Evolutionary conservation across 37 sponge, comb jelly and placozoan species (phyloP).

Genomic region (Chondrilla cf. caribensis): DNA sequence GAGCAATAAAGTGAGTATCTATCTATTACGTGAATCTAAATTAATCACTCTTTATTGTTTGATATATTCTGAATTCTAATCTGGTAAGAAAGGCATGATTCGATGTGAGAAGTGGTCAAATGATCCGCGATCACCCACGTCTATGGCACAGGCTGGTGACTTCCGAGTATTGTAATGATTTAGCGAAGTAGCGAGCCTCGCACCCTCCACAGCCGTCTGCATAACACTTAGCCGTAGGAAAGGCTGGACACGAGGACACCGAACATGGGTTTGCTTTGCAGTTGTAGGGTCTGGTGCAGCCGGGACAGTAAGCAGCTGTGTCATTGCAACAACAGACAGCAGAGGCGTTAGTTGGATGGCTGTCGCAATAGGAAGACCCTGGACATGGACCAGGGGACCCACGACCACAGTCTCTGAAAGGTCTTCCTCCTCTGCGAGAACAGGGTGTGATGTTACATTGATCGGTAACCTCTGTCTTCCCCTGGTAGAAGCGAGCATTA

Average conservation of each 20-base stretch:
- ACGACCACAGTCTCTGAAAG: constrained; percentile 1
- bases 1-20: too few species aligned
- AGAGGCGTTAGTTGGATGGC: background rate
- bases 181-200: background rate
- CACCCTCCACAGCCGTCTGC: constrained; percentile 19
- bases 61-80: too few species aligned
- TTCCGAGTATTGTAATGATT: background rate
- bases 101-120: too few species aligned
- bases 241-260: constrained; percentile 8
- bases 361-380: constrained; percentile 5
- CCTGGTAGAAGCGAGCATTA: constrained; percentile 2
- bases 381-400: background rate
- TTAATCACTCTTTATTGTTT: too few species aligned
- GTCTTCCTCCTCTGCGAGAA: background rate
- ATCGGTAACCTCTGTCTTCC: background rate
- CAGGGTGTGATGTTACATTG: background rate
- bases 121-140: background rate
- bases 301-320: background rate
- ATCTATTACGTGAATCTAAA: too few species aligned
- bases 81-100: too few species aligned
- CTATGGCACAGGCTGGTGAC: background rate
- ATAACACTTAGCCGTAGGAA: background rate
- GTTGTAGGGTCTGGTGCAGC: background rate
- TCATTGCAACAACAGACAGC: constrained; percentile 22
- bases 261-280: background rate